Evolutionary conservation across 2,113 vertebrate genomes (phyloP), one percentile per base, ranked within the genome.

Genomic region (Collichthys lucidus): DNA sequence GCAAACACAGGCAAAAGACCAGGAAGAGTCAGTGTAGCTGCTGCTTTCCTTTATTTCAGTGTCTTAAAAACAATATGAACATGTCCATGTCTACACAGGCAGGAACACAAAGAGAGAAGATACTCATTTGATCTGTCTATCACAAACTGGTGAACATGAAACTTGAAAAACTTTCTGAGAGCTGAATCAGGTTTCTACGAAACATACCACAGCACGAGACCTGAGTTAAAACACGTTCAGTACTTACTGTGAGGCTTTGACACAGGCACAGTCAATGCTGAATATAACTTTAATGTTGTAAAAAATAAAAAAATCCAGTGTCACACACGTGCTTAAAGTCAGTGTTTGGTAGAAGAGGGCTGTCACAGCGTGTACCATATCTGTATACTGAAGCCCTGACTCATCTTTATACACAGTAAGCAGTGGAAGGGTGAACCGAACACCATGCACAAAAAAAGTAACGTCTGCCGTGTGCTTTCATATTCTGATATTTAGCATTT

Each of bases 1-100:
- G 79, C 67, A 86, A 73, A 79, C 19, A 61, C 56, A 79, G 52
- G 62, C 40, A 74, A 70, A 74, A 44, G 35, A 80, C 64, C 67
- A 63, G 66, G 46, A 63, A 62, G 69, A n/a, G 65, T 47, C 62
- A 56, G 47, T 17, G 22, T 15, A 31, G 69, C 62, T 60, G 67
- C 65, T 26, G 46, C 69, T 59, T 24, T 9, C 56, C 22, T 72
- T 52, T 31, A 31, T 31, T 31, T 31, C 31, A 31, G 31, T 6
- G 5, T 62, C 16, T 46, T 40, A 35, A 19, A 19, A 61, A 4
- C 52, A 52, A 9, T 50, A 26, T 14, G 29, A 14, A 14, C 9
- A 7, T 31, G 57, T 22, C 4, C 19, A 8, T 31, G 57, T 22
- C 4, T 12, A 61, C 26, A 20, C 14, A 17, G 19, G n/a, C 15